These are phyloP conservation scores for Cynocephalus volans DNA, from an alignment of 2,113 vertebrate genomes.

Conservation along the genomic window DNA sequence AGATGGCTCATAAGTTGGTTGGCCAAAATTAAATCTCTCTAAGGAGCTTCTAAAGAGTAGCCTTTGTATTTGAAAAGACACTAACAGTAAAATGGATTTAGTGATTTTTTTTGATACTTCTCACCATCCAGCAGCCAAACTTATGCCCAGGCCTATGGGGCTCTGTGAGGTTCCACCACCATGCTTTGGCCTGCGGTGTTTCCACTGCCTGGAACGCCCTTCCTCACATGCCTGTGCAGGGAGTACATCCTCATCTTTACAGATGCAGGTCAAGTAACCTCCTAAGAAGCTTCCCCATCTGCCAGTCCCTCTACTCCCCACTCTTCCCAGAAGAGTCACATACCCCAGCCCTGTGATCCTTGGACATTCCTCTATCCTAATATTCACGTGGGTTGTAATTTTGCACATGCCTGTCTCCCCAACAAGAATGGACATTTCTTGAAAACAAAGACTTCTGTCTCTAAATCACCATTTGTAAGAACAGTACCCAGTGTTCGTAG, in stretches of 20 bases:
- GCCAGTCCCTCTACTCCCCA: background rate
- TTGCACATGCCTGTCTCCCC: background rate
- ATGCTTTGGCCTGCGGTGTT: background rate
- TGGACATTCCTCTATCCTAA: background rate
- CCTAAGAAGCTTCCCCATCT: background rate
- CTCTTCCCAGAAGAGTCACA: background rate
- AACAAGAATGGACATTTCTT: background rate
- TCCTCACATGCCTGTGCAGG: background rate
- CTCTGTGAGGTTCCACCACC: background rate
- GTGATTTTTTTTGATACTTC: background rate
- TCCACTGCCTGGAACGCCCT: background rate
- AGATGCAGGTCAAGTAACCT: background rate
- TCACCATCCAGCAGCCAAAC: background rate
- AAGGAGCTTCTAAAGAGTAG: background rate
- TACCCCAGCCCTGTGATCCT: fast-evolving
- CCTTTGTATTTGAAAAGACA: constrained; percentile 27
- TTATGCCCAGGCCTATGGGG: background rate
- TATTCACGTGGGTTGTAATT: background rate
- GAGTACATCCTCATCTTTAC: background rate
- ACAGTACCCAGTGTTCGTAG: background rate
- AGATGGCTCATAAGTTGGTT: background rate
- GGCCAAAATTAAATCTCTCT: constrained; percentile 19
- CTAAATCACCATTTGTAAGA: background rate
- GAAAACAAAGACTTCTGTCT: background rate
- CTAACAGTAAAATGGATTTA: background rate